A percentile compares a stretch with the other conserved stretches of the same genome.
Conservation (phyloP, 2,797 vertebrate species). For the Phrynocephalus guinanensis region DNA sequence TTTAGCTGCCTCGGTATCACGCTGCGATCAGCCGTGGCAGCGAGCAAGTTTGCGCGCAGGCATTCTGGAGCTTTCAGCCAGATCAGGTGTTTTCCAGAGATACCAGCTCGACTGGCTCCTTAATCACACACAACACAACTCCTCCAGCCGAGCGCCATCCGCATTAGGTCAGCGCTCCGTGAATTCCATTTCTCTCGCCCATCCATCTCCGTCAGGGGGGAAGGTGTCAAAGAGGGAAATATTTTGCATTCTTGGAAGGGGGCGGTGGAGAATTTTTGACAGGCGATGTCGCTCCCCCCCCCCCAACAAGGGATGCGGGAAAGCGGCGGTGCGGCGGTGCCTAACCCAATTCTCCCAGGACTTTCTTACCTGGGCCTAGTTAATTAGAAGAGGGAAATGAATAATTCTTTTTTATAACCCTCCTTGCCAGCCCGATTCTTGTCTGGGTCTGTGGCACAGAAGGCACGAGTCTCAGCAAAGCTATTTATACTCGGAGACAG, state of each 20-base stretch:
- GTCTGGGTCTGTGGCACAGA: constrained; percentile 64
- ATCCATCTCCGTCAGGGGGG: constrained; percentile 21
- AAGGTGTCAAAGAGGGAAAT: constrained; percentile 24
- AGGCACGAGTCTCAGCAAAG: constrained; percentile 70
- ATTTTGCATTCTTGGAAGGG: constrained; percentile 19
- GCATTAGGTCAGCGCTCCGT: constrained; percentile 18
- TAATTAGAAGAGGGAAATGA: constrained; percentile 76
- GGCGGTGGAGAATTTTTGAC: constrained; percentile 6
- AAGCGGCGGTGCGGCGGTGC: not conserved
- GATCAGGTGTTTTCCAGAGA: constrained; percentile 48
- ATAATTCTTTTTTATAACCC: constrained; percentile 77
- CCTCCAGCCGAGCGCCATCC: not conserved
- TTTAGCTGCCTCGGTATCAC: constrained; percentile 21
- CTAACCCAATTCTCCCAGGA: constrained; percentile 30
- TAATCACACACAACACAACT: not conserved
- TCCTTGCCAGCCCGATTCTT: constrained; percentile 57
- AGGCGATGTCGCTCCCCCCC: not conserved
- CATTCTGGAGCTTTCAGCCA: not conserved
- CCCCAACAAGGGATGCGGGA: not conserved
- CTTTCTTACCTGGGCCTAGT: constrained; percentile 44
- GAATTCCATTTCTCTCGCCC: constrained; percentile 40
- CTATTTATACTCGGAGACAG: constrained; percentile 77
- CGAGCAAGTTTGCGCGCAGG: not conserved
- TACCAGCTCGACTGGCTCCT: not conserved
- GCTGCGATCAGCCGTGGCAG: constrained; percentile 25